phyloP scores from a whole-genome alignment of 2,797 vertebrate genomes.

The Novumbra hubbsi region DNA sequence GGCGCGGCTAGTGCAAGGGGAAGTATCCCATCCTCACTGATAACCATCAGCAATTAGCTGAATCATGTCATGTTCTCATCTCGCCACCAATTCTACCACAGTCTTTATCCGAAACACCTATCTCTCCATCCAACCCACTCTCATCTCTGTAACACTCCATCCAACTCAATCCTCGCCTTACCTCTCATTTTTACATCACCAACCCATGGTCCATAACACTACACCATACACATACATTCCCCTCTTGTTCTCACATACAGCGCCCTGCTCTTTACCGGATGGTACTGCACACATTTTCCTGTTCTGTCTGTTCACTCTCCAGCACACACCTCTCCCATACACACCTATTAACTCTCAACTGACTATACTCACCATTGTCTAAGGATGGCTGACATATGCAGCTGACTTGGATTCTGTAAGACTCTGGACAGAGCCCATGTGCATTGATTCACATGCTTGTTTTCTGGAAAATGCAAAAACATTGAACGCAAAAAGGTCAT shows the following conservation, averaged over 20 bases:
- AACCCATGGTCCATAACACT: not conserved
- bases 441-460: too few relatives aligned
- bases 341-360: too few relatives aligned
- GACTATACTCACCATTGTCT: too few relatives aligned
- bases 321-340: too few relatives aligned
- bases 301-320: not conserved
- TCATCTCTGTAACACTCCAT: not conserved
- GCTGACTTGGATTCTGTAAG: too few relatives aligned
- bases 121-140: not conserved
- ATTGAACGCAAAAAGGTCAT: too few relatives aligned
- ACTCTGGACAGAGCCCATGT: too few relatives aligned
- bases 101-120: not conserved
- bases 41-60: conserved; percentile 38
- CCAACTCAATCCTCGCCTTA: not conserved
- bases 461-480: too few relatives aligned
- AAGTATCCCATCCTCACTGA: conserved; percentile 46
- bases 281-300: not conserved
- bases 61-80: conserved; percentile 5
- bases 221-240: conserved; percentile 8
- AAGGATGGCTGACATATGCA: too few relatives aligned
- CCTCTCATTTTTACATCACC: not conserved
- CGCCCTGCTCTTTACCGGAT: not conserved
- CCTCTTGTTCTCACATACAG: not conserved
- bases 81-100: conserved; percentile 8
- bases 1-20: conserved; percentile 15